Evolutionary conservation across 2,113 vertebrate genomes (phyloP), one percentile per base, ranked within the genome.

Genomic region (Sinocyclocheilus grahami): DNA sequence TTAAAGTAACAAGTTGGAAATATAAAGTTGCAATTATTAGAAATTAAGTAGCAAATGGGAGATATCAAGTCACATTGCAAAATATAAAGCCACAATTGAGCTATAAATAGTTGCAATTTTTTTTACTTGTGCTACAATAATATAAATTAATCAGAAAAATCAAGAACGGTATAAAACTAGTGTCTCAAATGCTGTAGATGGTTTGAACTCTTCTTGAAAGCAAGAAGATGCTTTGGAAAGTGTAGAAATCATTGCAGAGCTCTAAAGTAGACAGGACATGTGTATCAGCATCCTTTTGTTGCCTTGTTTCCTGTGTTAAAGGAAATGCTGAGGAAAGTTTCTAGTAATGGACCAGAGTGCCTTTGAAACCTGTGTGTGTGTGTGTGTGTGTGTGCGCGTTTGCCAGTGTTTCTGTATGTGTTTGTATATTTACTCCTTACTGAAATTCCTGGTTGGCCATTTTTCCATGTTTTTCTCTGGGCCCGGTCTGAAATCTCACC

Each of bases 401-500:
- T 90, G 33, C 18, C 20, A 39, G 89, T 92, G 88, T 91, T 89
- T 89, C 88, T 91, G 83, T 84, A 87, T 89, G 87, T 90, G 91
- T 92, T 89, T 86, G 82, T 83, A 16, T 62, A 78, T 87, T 90
- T 90, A 83, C 85, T 80, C 79, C 83, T 55, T 16, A 67, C 62
- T 58, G 87, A 90, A 80, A 92, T 91, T 94, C 91, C 90, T 93
- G 69, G 83, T 90, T 91, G 91, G 91, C 90, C 90, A 86, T 91
- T 94, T 94, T 90, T 87, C 87, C 8, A 10, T 80, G 55, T 30
- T 78, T 80, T 87, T 71, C 77, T 76, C 16, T 79, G 90, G 89
- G 82, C 51, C 65, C 65, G 89, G 89, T 90, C 91, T 90, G 91
- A 93, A 90, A 88, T 90, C 93, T 92, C 94, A 95, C 94, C 95